Evolutionary conservation across 2,113 vertebrate species (phyloP).

Genomic region (Carollia perspicillata): DNA sequence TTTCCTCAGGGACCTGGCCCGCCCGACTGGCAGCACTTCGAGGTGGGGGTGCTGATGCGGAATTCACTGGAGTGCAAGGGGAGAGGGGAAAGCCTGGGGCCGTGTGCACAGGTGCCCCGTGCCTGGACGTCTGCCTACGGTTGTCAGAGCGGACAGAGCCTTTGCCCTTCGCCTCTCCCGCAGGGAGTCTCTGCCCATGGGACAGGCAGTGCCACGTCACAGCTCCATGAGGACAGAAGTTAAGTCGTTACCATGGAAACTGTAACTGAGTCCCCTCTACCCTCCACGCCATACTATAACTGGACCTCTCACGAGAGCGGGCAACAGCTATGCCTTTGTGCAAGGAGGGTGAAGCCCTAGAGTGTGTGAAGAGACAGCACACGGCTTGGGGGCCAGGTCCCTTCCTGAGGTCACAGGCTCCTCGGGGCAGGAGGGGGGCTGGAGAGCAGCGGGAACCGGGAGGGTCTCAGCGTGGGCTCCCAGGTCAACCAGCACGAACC

Average conservation of each 20-base stretch:
- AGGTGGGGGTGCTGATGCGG: neutral
- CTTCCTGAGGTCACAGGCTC: neutral
- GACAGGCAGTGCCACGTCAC: neutral
- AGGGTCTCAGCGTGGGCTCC: too few relatives aligned
- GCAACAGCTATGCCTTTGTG: fast-evolving
- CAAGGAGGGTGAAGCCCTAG: neutral
- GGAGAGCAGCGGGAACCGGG: too few relatives aligned
- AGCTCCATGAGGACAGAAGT: neutral
- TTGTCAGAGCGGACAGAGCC: neutral
- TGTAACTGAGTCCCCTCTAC: neutral
- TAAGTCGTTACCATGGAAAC: slow-evolving; percentile 11
- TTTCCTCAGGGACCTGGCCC: neutral
- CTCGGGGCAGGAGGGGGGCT: neutral
- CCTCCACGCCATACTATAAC: fast-evolving
- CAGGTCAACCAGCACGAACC: fast-evolving
- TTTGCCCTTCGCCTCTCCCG: fast-evolving
- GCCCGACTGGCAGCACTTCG: neutral
- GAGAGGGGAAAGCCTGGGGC: neutral
- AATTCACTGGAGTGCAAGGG: fast-evolving
- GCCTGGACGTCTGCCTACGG: fast-evolving
- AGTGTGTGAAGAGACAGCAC: too few relatives aligned
- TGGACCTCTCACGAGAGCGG: neutral
- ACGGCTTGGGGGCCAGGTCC: fast-evolving
- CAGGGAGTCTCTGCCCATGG: neutral
- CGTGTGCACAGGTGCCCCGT: fast-evolving